Base-by-base conservation (phyloP, 2,888 invertebrate species). In the Andrena fulva region DNA sequence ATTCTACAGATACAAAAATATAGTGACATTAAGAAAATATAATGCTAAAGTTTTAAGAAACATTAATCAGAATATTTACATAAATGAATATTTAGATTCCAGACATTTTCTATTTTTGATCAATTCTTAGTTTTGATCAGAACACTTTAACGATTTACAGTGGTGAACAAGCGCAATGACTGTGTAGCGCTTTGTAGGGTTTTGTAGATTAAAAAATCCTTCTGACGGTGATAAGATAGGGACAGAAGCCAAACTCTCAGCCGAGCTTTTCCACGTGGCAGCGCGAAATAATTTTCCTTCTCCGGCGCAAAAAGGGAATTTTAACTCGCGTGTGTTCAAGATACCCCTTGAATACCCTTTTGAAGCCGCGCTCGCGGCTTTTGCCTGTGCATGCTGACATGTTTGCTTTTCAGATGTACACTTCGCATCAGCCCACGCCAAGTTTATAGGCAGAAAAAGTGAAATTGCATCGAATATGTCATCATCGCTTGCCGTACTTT, bases 211-310 rank as follows among this genome's bases (percentile, higher is more conserved):
- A 42, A 42, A 42, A 42, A 54, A 54, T 54, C 20, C 20, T 20
- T 52, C 52, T 52, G 52, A 20, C 20, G 52, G 20, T 20, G 20
- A 52, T 20, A 52, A 52, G 52, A 20, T 20, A 52, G 52, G 8
- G 7, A 20, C 2, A 20, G 8, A 54, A 54, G 54, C 54, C 54
- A n/a, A 8, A 54, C 8, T 42, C 42, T 42, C 20, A 20, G n/a
- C 20, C 8, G 54, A 54, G 54, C 54, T 54, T 54, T 54, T 54
- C 20, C 54, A 20, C 20, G 20, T 24, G 20, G 54, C 54, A 20
- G 20, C 54, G 7, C n/a, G 54, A 54, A 42, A 54, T 54, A 54
- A 54, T 54, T 54, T 54, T 54, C 20, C 54, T 42, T 42, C 54
- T 24, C 20, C 20, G n/a, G 54, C n/a, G 54, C 54, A 24, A 54